Conservation (phyloP, 2,888 invertebrate genomes). For the Meiosimyza decipiens region DNA sequence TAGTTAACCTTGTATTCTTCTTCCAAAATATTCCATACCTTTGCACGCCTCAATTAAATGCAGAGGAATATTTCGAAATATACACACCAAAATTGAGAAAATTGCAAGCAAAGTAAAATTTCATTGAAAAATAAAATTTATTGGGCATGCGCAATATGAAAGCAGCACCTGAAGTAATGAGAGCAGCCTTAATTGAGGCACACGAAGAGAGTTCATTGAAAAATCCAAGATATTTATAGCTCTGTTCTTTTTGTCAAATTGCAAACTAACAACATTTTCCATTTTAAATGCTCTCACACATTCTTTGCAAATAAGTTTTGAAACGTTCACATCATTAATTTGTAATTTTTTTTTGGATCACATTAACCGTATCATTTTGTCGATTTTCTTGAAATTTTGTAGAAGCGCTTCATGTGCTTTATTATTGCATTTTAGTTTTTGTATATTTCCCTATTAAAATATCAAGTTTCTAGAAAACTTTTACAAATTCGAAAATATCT, state of each 20-base stretch:
- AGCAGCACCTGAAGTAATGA: neutral
- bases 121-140: constrained; percentile 47
- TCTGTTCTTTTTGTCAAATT: constrained; percentile 8
- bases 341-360: no score
- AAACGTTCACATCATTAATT: no score
- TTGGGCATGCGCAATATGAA: constrained; percentile 42
- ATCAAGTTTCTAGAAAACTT: neutral
- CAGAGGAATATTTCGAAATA: constrained; percentile 1
- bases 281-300: no score
- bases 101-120: constrained; percentile 43
- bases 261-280: neutral
- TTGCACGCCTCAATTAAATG: neutral
- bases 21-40: neutral
- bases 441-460: neutral
- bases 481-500: neutral
- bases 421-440: no score
- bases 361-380: no score
- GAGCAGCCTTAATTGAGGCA: constrained; percentile 2
- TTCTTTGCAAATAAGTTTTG: no score
- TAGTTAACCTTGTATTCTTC: neutral
- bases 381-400: no score
- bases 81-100: constrained; percentile 17
- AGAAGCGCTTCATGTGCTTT: no score
- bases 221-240: constrained; percentile 16
- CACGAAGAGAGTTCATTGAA: constrained; percentile 25